Evolutionary conservation across 2,113 vertebrate genomes (phyloP), one percentile per base, ranked within the genome.

Genomic region (Pelobates fuscus): DNA sequence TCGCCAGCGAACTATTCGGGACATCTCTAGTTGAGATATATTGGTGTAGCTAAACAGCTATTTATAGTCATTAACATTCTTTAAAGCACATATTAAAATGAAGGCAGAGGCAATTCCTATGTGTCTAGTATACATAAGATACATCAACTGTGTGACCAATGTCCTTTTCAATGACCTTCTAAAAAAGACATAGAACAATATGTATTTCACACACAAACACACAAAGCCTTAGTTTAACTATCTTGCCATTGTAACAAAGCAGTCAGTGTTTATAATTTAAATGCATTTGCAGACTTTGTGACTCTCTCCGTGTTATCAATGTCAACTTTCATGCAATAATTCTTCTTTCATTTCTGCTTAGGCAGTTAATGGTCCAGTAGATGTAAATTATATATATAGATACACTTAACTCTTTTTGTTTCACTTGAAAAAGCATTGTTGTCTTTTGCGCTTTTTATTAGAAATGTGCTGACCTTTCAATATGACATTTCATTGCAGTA

Each of bases 271-370:
- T 74, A 57, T 65, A 41, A 65, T 65, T 27, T 21, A 74, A 65
- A 65, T 74, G 63, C 41, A 65, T 37, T 41, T 43, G 71, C 29
- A 74, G 71, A 74, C 71, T 49, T 65, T 37, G 27, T 74, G 71
- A 60, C 71, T 74, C 71, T 65, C 4, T 43, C 5, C 23, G 12
- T 65, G 60, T 54, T 73, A 73, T 65, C 65, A 73, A 32, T 64
- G 59, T 63, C 32, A 71, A 30, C 54, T 70, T 43, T 63, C 46
- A 49, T 25, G 65, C 49, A 57, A 32, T 57, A 30, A 25, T 74
- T 43, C 52, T 44, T 57, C 30, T 65, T 66, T 64, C 60, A 64
- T 17, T 37, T 64, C 29, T 54, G 20, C 21, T 46, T 54, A 74
- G 61, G 62, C 61, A 66, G 20, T 57, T 65, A 17, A 30, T 74